Conservation (phyloP, 2,797 vertebrate species). For the Onychomys torridus region DNA sequence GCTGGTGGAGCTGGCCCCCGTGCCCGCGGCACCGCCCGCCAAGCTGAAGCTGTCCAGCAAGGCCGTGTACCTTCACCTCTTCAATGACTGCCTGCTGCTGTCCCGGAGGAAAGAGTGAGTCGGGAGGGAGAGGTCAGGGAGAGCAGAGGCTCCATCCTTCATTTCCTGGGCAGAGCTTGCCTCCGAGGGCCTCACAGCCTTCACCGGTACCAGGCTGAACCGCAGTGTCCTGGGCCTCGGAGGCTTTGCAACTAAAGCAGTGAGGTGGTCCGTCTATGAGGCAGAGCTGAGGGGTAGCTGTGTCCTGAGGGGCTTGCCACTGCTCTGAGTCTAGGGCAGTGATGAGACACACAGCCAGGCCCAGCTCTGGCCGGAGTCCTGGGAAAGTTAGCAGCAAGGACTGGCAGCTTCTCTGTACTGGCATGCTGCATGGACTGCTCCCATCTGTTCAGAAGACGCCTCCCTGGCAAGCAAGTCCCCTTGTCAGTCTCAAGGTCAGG, state of each 20-base stretch:
- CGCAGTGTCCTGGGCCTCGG: not conserved
- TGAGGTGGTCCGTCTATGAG: not conserved
- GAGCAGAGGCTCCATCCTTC: not conserved
- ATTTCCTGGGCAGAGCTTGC: not conserved
- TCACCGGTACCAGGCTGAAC: not conserved
- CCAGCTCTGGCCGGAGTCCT: not conserved
- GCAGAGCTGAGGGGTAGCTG: not conserved
- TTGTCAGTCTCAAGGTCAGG: not conserved
- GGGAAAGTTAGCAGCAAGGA: not conserved
- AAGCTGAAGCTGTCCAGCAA: slow-evolving; percentile 94
- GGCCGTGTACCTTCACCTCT: slow-evolving; percentile 94
- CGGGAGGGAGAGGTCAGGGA: rapidly evolving
- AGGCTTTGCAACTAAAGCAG: not conserved
- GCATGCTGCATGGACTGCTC: not conserved
- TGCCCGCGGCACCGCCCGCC: slow-evolving; percentile 91
- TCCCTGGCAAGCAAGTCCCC: not conserved
- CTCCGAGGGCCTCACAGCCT: not conserved
- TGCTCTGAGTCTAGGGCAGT: not conserved
- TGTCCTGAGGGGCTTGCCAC: not conserved
- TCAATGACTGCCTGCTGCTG: slow-evolving; percentile 94
- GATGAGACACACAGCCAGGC: not conserved
- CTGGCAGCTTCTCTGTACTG: not conserved
- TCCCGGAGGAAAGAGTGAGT: slow-evolving; percentile 95
- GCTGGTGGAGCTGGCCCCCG: slow-evolving; percentile 93
- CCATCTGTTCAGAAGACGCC: not conserved